phyloP scores from a whole-genome alignment of 1,140 invertebrate species.

The Megalonaias nervosa region DNA sequence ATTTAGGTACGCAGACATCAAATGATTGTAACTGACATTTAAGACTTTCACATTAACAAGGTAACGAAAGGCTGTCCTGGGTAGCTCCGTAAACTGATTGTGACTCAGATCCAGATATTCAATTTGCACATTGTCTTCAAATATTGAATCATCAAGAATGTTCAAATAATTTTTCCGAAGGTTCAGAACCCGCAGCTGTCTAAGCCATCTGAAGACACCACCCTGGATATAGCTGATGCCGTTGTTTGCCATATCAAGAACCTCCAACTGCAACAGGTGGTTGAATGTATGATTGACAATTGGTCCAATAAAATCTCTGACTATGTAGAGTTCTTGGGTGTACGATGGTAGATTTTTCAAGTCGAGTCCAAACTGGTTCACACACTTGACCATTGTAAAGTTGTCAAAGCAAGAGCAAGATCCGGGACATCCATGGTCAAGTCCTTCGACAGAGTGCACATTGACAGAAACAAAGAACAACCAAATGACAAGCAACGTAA shows the following conservation, averaged over 20 bases:
- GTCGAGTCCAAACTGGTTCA: constrained; percentile 12
- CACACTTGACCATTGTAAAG: constrained; percentile 12
- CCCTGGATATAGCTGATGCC: constrained; percentile 25
- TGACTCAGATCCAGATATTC: constrained; percentile 29
- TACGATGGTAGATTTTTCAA: constrained; percentile 1
- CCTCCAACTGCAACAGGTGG: constrained; percentile 8
- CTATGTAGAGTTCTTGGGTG: constrained; percentile 20
- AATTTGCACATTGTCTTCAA: constrained; percentile 21
- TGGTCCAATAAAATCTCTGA: constrained; percentile 22
- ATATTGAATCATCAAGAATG: constrained; percentile 25
- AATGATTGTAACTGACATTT: constrained; percentile 26
- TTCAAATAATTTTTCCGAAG: constrained; percentile 18
- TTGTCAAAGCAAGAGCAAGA: constrained; percentile 14
- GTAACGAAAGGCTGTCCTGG: constrained; percentile 23
- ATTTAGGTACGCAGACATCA: constrained; percentile 20
- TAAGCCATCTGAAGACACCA: constrained; percentile 22
- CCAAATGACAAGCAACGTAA: too few species aligned
- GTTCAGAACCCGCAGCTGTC: constrained; percentile 9
- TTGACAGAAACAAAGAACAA: too few species aligned
- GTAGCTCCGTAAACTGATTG: constrained; percentile 14
- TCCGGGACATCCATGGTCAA: constrained; percentile 8
- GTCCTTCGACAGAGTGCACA: too few species aligned
- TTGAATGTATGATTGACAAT: constrained; percentile 28
- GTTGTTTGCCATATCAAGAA: constrained; percentile 19
- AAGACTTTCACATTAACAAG: constrained; percentile 24